A percentile compares a stretch with the other conserved stretches of the same genome.
These are phyloP conservation scores for Psettodes erumei DNA, from an alignment of 2,113 vertebrate genomes.

Conservation along the genomic window DNA sequence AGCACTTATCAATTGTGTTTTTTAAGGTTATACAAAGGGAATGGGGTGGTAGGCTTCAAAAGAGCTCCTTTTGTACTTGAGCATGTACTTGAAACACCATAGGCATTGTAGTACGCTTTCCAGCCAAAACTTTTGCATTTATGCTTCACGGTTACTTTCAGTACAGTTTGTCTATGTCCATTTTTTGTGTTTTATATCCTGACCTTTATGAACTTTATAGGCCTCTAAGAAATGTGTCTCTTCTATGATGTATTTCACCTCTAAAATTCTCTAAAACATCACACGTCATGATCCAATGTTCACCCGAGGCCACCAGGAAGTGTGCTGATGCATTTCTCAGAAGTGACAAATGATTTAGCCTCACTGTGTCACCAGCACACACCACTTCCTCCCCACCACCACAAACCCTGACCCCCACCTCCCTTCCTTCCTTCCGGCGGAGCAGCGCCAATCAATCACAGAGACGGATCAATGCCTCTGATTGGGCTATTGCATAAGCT, in stretches of 20 bases:
- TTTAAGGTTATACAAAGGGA: not conserved
- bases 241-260: not conserved
- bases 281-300: not conserved
- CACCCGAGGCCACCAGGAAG: not conserved
- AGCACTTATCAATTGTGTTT: slow-evolving; percentile 7
- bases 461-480: slow-evolving; percentile 70
- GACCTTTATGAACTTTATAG: not conserved
- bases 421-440: slow-evolving; percentile 46
- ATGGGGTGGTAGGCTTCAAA: not conserved
- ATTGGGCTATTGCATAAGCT: slow-evolving; percentile 74
- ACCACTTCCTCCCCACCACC: slow-evolving; percentile 5
- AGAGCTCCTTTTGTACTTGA: not conserved
- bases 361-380: slow-evolving; percentile 47
- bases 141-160: too few relatives aligned
- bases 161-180: not conserved
- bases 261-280: not conserved
- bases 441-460: slow-evolving; percentile 63
- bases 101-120: not conserved
- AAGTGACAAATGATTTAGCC: slow-evolving; percentile 55
- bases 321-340: slow-evolving; percentile 38
- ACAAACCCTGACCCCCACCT: not conserved
- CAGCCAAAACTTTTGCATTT: not conserved
- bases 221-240: not conserved
- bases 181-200: not conserved
- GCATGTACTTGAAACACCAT: not conserved